phyloP scores from a whole-genome alignment of 2,113 vertebrate species.

The Propithecus coquereli region DNA sequence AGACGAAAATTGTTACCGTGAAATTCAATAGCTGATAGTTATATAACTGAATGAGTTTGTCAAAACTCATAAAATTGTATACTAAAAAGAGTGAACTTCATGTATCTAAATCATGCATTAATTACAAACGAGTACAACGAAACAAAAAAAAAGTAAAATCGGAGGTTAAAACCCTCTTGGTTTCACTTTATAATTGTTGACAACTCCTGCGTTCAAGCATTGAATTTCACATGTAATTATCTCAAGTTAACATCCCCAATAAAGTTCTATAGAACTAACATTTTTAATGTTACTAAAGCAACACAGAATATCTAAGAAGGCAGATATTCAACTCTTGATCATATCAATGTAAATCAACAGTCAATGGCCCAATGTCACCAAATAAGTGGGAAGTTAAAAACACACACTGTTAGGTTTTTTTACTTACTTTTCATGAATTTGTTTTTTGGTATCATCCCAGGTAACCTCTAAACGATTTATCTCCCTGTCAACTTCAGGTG shows the following conservation, averaged over 20 bases:
- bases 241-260: not conserved
- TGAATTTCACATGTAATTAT: not conserved
- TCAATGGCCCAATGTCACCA: not conserved
- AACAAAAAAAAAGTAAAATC: not conserved
- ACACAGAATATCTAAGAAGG: not conserved
- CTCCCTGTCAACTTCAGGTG: slow-evolving; percentile 87
- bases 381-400: not conserved
- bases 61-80: not conserved
- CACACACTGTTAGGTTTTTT: not conserved
- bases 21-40: not conserved
- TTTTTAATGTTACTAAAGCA: not conserved
- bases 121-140: not conserved
- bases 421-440: slow-evolving; percentile 90
- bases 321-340: not conserved
- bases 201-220: not conserved
- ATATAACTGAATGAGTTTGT: not conserved
- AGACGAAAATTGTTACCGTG: not conserved
- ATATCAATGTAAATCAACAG: not conserved
- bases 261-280: not conserved
- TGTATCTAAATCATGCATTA: not conserved
- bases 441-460: slow-evolving; percentile 88
- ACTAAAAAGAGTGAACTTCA: not conserved
- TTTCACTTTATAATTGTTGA: not conserved
- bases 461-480: slow-evolving; percentile 85
- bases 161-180: not conserved